Conservation (phyloP, 2,797 vertebrate species). For the Graptemys geographica region DNA sequence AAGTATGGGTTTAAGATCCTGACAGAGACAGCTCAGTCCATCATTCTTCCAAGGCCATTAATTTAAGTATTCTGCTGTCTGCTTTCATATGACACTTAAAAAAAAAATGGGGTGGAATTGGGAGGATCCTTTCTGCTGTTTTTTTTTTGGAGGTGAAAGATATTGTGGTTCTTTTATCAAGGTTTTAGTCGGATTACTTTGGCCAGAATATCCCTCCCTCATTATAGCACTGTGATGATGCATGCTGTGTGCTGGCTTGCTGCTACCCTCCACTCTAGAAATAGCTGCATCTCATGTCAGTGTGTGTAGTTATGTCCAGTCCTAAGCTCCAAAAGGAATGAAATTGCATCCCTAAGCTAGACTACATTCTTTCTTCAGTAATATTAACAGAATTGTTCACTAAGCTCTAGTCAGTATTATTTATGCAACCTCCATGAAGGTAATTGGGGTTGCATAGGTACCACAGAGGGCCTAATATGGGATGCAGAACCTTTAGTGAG, state of each 20-base stretch:
- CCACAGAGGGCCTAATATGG: not conserved
- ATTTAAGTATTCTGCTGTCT: not conserved
- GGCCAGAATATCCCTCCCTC: not conserved
- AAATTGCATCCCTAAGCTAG: not conserved
- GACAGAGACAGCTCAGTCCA: not conserved
- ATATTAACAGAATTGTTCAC: not conserved
- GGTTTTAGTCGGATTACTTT: not conserved
- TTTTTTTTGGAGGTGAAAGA: not conserved
- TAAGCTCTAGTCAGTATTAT: not conserved
- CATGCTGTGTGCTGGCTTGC: not conserved
- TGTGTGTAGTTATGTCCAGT: not conserved
- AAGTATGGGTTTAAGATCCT: not conserved
- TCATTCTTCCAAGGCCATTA: not conserved
- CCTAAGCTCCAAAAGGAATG: not conserved
- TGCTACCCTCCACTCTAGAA: not conserved
- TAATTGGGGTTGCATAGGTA: conserved; percentile 9
- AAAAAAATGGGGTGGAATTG: not conserved
- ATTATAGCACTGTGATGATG: not conserved
- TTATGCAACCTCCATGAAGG: not conserved
- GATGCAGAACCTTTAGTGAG: not conserved
- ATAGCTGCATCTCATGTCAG: not conserved
- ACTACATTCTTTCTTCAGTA: not conserved
- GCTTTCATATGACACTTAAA: not conserved
- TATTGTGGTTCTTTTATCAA: not conserved
- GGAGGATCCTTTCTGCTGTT: not conserved